phyloP scores from a whole-genome alignment of 2,797 vertebrate genomes.

The Chelonia mydas region DNA sequence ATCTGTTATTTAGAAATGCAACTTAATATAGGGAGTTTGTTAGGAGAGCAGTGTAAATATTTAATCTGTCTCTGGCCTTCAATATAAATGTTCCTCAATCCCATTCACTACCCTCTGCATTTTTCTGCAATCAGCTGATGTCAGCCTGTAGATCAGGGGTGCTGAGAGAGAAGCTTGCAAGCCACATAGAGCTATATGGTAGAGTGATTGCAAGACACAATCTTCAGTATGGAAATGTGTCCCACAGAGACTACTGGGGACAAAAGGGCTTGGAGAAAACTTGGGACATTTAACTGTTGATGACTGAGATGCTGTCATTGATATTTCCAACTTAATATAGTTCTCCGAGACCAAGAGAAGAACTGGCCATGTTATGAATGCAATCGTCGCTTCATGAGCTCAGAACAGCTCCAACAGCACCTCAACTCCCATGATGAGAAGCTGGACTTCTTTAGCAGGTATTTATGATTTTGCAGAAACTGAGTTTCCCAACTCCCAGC shows the following conservation, averaged over 20 bases:
- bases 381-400: conserved; percentile 96
- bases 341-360: conserved; percentile 96
- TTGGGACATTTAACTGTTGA: background rate
- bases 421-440: conserved; percentile 98
- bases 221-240: background rate
- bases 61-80: background rate
- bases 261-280: background rate
- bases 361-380: conserved; percentile 99
- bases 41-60: background rate
- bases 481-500: background rate
- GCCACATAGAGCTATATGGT: background rate
- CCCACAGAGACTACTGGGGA: background rate
- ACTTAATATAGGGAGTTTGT: background rate
- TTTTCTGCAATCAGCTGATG: background rate
- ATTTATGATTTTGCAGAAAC: background rate
- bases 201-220: background rate
- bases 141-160: background rate
- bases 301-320: conserved; percentile 2
- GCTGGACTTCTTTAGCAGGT: conserved; percentile 93
- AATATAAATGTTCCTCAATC: background rate
- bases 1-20: background rate
- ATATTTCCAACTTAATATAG: conserved; percentile 76
- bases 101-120: background rate
- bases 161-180: background rate
- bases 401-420: conserved; percentile 96